Conservation (phyloP, 2,797 vertebrate genomes). For the Enteromius viviparus region DNA sequence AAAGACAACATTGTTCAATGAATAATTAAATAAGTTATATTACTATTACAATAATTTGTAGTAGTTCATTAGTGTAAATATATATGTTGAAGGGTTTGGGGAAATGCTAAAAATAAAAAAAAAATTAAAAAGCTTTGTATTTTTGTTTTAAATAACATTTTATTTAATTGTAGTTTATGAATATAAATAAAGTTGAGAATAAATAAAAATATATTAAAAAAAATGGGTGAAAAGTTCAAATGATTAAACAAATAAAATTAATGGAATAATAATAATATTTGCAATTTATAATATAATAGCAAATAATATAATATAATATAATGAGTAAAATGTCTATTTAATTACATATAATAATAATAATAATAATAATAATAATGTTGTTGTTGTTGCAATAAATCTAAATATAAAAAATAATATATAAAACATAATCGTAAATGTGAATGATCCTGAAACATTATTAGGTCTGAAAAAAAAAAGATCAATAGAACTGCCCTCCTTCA, state of each 20-base stretch:
- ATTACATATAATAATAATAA: background rate
- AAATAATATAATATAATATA: background rate
- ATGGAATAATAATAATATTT: background rate
- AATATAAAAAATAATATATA: background rate
- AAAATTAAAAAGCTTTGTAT: no score
- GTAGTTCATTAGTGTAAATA: background rate
- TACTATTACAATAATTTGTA: background rate
- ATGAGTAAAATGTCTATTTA: background rate
- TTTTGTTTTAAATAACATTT: no score
- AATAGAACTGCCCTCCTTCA: background rate
- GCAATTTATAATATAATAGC: no score
- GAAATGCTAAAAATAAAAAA: background rate
- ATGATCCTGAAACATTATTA: background rate
- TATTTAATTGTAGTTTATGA: background rate
- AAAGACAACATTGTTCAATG: background rate
- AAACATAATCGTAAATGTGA: background rate
- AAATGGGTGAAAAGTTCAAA: background rate
- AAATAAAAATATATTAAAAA: background rate
- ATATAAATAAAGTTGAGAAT: background rate
- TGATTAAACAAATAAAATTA: background rate
- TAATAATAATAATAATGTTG: background rate
- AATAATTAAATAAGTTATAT: background rate
- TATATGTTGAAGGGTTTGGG: background rate
- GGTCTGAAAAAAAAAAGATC: background rate
- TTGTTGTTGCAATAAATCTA: background rate